phyloP scores from a whole-genome alignment of 2,888 invertebrate genomes.

The Acrocera orbiculus region DNA sequence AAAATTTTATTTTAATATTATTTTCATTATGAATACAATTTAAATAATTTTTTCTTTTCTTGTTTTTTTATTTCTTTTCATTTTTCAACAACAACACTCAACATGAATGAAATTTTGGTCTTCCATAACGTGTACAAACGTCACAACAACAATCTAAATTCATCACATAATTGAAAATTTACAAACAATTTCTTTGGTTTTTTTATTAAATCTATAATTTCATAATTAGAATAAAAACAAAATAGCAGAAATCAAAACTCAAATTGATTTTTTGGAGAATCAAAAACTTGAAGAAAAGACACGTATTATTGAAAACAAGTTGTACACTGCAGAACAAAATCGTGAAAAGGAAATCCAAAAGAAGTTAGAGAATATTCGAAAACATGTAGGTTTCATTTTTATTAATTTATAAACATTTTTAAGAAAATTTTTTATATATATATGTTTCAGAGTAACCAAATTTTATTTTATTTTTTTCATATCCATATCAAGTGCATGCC shows the following conservation, averaged over 20 bases:
- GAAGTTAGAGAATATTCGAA: constrained; percentile 67
- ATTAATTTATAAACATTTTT: constrained; percentile 11
- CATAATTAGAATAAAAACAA: constrained; percentile 42
- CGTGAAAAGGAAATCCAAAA: constrained; percentile 71
- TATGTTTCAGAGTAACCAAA: not conserved
- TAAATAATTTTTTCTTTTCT: not conserved
- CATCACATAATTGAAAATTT: not conserved
- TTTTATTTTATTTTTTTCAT: constrained; percentile 9
- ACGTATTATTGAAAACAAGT: constrained; percentile 52
- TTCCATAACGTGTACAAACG: not conserved
- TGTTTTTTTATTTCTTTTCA: not conserved
- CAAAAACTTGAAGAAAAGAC: constrained; percentile 49
- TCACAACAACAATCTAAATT: not conserved
- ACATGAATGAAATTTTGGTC: constrained; percentile 1
- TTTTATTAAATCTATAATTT: not conserved
- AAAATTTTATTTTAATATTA: no score
- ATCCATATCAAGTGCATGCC: no score
- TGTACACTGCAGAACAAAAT: constrained; percentile 65
- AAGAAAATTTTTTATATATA: no score
- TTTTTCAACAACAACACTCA: constrained; percentile 1
- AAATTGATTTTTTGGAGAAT: constrained; percentile 37
- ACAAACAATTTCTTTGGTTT: no score
- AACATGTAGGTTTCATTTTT: constrained; percentile 48
- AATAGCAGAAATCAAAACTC: constrained; percentile 49
- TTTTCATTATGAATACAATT: no score